Percentiles rank a stretch among this genome's conserved stretches.
phyloP scores from a whole-genome alignment of 2,113 vertebrate species.

The Gobiocypris rarus region DNA sequence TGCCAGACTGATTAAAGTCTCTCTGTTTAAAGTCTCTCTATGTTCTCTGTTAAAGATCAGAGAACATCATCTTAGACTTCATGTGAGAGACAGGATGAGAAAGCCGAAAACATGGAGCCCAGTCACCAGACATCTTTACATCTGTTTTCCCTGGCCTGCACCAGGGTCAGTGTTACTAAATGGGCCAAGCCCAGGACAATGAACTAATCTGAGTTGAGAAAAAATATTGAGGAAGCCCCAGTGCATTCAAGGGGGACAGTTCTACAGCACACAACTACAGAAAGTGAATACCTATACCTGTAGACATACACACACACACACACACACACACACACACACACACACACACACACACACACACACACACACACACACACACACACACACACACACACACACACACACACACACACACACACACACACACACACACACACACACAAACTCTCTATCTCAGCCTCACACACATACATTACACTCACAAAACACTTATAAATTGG shows the following conservation, averaged over 20 bases:
- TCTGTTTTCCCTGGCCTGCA: conserved; percentile 60
- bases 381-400: conserved; percentile 30
- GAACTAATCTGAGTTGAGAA: not conserved
- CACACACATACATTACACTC: conserved; percentile 18
- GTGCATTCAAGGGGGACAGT: conserved; percentile 58
- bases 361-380: conserved; percentile 18
- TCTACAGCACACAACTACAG: conserved; percentile 42
- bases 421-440: conserved; percentile 25
- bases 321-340: conserved; percentile 21
- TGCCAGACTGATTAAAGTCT: not conserved
- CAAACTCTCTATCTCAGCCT: conserved; percentile 33
- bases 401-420: conserved; percentile 12
- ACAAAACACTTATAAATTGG: not conserved
- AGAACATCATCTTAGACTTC: not conserved
- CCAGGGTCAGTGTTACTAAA: conserved; percentile 15
- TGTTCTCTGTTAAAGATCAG: not conserved
- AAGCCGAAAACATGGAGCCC: conserved; percentile 52
- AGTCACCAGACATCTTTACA: conserved; percentile 46
- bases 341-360: conserved; percentile 27
- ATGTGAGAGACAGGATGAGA: conserved; percentile 62
- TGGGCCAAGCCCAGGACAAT: not conserved
- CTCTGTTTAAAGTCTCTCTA: too few species aligned
- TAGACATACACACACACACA: conserved; percentile 16
- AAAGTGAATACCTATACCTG: not conserved
- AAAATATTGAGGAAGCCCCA: not conserved